phyloP scores from a whole-genome alignment of 1,140 invertebrate genomes.

The Diabrotica virgifera region DNA sequence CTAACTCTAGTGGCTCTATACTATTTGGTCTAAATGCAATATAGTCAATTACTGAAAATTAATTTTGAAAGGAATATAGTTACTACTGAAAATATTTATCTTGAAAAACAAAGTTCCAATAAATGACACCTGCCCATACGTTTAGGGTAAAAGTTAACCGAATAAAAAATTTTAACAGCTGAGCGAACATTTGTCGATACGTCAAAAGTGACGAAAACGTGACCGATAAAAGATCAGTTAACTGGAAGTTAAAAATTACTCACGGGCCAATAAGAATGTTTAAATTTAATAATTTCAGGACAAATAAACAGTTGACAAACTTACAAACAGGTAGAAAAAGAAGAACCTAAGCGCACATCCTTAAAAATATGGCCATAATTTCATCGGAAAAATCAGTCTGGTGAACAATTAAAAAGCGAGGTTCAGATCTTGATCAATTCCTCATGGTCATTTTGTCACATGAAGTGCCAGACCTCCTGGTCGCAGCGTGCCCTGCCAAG shows the following conservation, averaged over 20 bases:
- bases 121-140: no score
- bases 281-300: not conserved
- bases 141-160: not conserved
- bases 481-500: constrained; percentile 34
- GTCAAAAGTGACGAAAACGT: not conserved
- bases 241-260: constrained; percentile 3
- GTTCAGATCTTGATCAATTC: constrained; percentile 47
- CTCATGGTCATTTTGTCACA: constrained; percentile 48
- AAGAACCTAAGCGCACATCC: not conserved
- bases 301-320: not conserved
- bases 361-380: constrained; percentile 14
- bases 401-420: constrained; percentile 45
- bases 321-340: not conserved
- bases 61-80: no score
- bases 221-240: not conserved
- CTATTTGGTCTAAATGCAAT: no score
- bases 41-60: no score
- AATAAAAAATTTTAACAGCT: not conserved
- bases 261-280: not conserved
- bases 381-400: constrained; percentile 32
- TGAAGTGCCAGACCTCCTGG: constrained; percentile 46
- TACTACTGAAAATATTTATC: no score
- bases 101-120: no score
- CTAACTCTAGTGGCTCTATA: no score
- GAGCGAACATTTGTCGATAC: not conserved